Percentiles rank a stretch among this genome's conserved stretches.
Conservation (phyloP, 2,113 vertebrate species). For the Myocastor coypus region DNA sequence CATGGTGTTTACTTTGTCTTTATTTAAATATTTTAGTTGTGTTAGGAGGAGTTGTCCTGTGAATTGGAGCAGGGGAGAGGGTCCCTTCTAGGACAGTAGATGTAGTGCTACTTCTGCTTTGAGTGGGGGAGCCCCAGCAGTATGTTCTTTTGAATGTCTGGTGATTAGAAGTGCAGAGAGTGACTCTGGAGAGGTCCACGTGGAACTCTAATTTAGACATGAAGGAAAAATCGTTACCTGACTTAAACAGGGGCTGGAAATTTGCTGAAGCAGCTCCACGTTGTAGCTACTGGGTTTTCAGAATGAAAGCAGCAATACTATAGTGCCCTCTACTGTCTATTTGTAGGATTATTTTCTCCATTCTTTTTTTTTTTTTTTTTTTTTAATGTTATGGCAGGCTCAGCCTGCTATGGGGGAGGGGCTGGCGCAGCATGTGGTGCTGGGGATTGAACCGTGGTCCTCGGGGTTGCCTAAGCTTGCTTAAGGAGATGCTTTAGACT, state of each 20-base stretch:
- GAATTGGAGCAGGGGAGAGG: background rate
- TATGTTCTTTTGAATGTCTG: background rate
- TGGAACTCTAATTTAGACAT: background rate
- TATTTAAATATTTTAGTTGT: constrained; percentile 40
- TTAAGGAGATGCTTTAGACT: too few relatives aligned
- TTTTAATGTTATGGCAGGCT: too few relatives aligned
- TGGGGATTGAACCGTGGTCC: too few relatives aligned
- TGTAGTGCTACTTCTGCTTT: background rate
- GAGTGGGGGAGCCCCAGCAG: background rate
- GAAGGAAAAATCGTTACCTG: background rate
- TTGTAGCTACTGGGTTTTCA: background rate
- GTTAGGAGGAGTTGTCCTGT: background rate
- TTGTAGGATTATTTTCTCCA: constrained; percentile 46
- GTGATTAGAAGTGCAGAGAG: background rate
- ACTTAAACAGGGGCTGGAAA: constrained; percentile 28
- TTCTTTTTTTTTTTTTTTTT: background rate
- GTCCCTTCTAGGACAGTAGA: background rate
- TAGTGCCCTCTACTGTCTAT: constrained; percentile 64
- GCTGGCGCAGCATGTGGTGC: too few relatives aligned
- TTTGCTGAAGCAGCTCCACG: constrained; percentile 22
- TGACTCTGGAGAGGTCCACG: background rate
- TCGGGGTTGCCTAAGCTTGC: too few relatives aligned
- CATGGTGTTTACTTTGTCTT: constrained; percentile 43
- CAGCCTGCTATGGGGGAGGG: too few relatives aligned
- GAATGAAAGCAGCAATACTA: constrained; percentile 55